Evolutionary conservation across 2,113 vertebrate species (phyloP).

Genomic region (Epinephelus lanceolatus): DNA sequence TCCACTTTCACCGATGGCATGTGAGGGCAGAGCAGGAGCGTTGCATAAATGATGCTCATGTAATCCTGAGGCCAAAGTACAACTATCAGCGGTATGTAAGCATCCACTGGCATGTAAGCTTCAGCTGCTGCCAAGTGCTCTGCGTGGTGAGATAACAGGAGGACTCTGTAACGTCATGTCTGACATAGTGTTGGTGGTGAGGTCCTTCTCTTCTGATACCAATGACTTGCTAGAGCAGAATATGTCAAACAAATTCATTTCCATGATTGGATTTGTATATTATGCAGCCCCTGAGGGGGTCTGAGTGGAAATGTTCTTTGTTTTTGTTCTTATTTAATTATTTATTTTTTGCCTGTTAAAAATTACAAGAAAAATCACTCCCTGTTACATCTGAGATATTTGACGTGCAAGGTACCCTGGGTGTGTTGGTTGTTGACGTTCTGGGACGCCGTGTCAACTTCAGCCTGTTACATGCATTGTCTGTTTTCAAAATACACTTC

Average conservation of each 20-base stretch:
- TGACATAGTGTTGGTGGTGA: neutral
- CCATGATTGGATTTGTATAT: neutral
- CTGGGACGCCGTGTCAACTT: too few species aligned
- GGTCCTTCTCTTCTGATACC: neutral
- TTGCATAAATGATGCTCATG: neutral
- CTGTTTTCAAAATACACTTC: too few species aligned
- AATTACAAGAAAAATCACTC: too few species aligned
- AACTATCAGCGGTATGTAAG: constrained; percentile 28
- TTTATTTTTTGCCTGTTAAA: too few species aligned
- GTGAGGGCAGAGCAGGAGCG: neutral
- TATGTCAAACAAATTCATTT: neutral
- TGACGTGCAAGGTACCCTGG: too few species aligned
- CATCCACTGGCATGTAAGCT: constrained; percentile 7
- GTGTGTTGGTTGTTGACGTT: too few species aligned
- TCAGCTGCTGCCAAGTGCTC: constrained; percentile 40
- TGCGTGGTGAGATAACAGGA: neutral
- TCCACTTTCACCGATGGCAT: neutral
- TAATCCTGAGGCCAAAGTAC: constrained; percentile 34
- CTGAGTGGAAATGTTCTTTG: too few species aligned
- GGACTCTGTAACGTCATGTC: neutral
- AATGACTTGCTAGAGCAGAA: neutral
- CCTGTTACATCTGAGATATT: too few species aligned
- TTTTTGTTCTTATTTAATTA: too few species aligned
- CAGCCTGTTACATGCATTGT: too few species aligned
- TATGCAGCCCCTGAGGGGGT: too few species aligned